These are phyloP conservation scores for Enteromius fasciolatus DNA, from an alignment of 2,797 vertebrate genomes.

Conservation along the genomic window DNA sequence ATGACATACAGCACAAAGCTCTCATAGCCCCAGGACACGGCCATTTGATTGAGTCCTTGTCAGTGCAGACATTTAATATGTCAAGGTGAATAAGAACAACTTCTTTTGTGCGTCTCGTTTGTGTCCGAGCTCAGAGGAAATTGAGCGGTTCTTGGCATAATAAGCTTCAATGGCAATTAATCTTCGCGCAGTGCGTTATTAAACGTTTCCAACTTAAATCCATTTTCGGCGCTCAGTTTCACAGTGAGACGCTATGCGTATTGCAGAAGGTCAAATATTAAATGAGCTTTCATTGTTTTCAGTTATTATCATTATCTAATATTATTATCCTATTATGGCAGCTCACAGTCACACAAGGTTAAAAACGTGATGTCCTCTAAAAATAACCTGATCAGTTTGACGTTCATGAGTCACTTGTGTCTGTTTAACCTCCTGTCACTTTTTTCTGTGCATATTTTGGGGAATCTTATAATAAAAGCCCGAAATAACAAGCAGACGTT, in stretches of 20 bases:
- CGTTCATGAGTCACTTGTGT: conserved; percentile 31
- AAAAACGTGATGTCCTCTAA: neutral
- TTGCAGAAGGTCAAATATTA: conserved; percentile 20
- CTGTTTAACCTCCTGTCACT: conserved; percentile 31
- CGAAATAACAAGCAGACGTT: conserved; percentile 11
- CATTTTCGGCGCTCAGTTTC: conserved; percentile 26
- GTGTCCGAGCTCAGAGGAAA: conserved; percentile 60
- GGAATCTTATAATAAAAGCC: neutral
- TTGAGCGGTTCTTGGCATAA: conserved; percentile 58
- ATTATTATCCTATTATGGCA: conserved; percentile 17
- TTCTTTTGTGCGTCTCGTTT: conserved; percentile 62
- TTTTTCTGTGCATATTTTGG: conserved; percentile 22
- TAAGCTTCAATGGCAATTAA: conserved; percentile 66
- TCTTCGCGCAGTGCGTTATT: conserved; percentile 50
- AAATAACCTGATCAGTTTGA: conserved; percentile 29
- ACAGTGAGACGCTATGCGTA: neutral
- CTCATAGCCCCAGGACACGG: conserved; percentile 44
- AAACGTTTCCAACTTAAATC: conserved; percentile 28
- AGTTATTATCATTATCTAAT: neutral
- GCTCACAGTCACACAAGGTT: conserved; percentile 1
- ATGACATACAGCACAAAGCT: neutral
- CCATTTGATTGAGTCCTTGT: conserved; percentile 70
- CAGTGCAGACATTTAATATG: conserved; percentile 70
- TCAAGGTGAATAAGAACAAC: conserved; percentile 76
- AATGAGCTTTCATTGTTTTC: neutral